These are phyloP conservation scores for Eilema sororculum DNA, from an alignment of 2,888 invertebrate genomes.

Conservation along the genomic window DNA sequence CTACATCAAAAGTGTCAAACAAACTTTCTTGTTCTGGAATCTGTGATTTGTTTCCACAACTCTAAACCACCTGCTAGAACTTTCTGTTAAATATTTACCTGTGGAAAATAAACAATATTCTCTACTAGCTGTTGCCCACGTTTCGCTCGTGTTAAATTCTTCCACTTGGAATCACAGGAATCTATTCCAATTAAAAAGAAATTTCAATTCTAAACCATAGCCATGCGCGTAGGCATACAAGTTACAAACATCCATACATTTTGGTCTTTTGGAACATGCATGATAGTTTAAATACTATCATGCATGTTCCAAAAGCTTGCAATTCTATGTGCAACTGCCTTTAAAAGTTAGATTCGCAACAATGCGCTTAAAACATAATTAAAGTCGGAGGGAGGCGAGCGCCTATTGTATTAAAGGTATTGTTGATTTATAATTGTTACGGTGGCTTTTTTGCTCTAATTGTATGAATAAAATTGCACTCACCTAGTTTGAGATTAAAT, in stretches of 20 bases:
- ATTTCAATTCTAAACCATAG: too few species aligned
- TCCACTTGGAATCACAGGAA: too few species aligned
- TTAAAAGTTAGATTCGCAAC: slow-evolving; percentile 45
- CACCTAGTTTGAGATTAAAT: slow-evolving; percentile 41
- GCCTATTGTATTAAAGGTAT: slow-evolving; percentile 53
- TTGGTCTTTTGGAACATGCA: too few species aligned
- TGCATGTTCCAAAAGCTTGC: not conserved
- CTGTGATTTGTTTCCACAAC: slow-evolving; percentile 1
- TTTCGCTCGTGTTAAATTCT: too few species aligned
- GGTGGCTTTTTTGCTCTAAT: slow-evolving; percentile 48
- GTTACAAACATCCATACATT: too few species aligned
- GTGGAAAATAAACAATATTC: not conserved
- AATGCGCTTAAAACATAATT: slow-evolving; percentile 63
- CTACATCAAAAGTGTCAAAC: slow-evolving; percentile 8
- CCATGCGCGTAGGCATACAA: too few species aligned
- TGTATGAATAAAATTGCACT: slow-evolving; percentile 42
- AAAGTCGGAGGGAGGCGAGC: slow-evolving; percentile 55
- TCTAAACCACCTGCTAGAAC: not conserved
- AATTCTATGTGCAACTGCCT: slow-evolving; percentile 7
- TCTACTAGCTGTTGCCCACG: not conserved
- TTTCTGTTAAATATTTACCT: not conserved
- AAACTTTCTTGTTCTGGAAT: not conserved
- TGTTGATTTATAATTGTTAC: slow-evolving; percentile 68
- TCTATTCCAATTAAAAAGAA: too few species aligned
- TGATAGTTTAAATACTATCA: too few species aligned